Evolutionary conservation across 2,888 invertebrate genomes (phyloP).

Genomic region (Hedychridium roseum): DNA sequence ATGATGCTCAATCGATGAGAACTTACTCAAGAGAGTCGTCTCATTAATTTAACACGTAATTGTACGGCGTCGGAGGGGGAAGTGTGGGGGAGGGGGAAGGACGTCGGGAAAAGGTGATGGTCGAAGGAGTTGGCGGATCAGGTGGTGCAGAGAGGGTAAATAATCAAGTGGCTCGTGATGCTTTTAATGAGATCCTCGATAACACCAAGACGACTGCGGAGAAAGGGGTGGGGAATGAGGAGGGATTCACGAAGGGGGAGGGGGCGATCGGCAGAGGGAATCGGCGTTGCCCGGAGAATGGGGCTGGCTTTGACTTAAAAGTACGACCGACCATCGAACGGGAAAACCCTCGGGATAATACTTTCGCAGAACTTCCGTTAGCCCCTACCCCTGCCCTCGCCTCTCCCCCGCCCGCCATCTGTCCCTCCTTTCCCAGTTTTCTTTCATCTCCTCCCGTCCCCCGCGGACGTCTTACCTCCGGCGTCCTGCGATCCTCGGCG

Average conservation of each 20-base stretch:
- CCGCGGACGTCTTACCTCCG: slow-evolving; percentile 1
- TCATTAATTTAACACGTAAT: slow-evolving; percentile 44
- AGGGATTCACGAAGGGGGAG: slow-evolving; percentile 7
- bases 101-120: slow-evolving; percentile 11
- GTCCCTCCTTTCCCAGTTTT: slow-evolving; percentile 9
- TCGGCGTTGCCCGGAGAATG: slow-evolving; percentile 22
- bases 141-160: slow-evolving; percentile 22
- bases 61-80: slow-evolving; percentile 10
- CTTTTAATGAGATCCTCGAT: slow-evolving; percentile 54
- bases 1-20: slow-evolving; percentile 37
- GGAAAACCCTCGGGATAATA: slow-evolving; percentile 46
- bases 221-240: slow-evolving; percentile 6
- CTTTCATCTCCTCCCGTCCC: neutral
- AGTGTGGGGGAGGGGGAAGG: neutral
- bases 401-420: slow-evolving; percentile 8
- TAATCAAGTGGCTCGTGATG: slow-evolving; percentile 42
- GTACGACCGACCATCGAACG: slow-evolving; percentile 38
- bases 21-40: slow-evolving; percentile 35
- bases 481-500: slow-evolving; percentile 22
- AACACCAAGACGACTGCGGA: slow-evolving; percentile 33
- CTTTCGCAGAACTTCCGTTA: slow-evolving; percentile 35
- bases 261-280: slow-evolving; percentile 1
- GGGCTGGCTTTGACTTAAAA: slow-evolving; percentile 42
- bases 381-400: neutral
- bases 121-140: slow-evolving; percentile 7